Evolutionary conservation across 2,888 invertebrate species (phyloP).

Genomic region (Spisula subtruncata): DNA sequence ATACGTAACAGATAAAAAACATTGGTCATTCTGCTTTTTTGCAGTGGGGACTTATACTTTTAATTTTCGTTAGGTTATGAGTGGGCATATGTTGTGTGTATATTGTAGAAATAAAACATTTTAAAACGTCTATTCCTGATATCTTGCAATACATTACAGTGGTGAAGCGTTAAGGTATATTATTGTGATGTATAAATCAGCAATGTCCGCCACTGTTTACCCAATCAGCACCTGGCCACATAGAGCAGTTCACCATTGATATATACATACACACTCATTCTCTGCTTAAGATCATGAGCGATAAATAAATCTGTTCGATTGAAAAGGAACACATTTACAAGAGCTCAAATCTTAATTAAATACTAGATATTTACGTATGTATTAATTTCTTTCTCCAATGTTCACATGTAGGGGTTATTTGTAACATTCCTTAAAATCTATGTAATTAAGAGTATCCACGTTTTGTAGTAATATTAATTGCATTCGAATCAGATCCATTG

Average conservation of each 20-base stretch:
- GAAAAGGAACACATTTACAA: constrained; percentile 61
- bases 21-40: too few species aligned
- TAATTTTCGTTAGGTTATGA: too few species aligned
- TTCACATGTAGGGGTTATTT: constrained; percentile 64
- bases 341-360: constrained; percentile 64
- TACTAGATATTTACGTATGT: constrained; percentile 66
- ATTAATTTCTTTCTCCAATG: constrained; percentile 65
- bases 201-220: not conserved
- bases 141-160: too few species aligned
- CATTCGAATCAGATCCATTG: constrained; percentile 35
- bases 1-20: too few species aligned
- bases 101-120: too few species aligned
- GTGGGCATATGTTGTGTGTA: too few species aligned
- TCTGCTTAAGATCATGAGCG: constrained; percentile 36
- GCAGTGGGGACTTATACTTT: too few species aligned
- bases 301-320: constrained; percentile 60
- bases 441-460: constrained; percentile 53
- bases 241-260: constrained; percentile 1
- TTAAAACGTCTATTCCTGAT: too few species aligned
- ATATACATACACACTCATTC: constrained; percentile 10
- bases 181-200: too few species aligned
- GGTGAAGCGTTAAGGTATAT: too few species aligned
- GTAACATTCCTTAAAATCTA: constrained; percentile 59
- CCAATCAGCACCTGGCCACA: constrained; percentile 63
- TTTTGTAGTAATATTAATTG: constrained; percentile 48